Percentiles rank a stretch among this genome's conserved stretches.
These are phyloP conservation scores for Rachycentron canadum DNA, from an alignment of 2,797 vertebrate genomes.

Conservation along the genomic window DNA sequence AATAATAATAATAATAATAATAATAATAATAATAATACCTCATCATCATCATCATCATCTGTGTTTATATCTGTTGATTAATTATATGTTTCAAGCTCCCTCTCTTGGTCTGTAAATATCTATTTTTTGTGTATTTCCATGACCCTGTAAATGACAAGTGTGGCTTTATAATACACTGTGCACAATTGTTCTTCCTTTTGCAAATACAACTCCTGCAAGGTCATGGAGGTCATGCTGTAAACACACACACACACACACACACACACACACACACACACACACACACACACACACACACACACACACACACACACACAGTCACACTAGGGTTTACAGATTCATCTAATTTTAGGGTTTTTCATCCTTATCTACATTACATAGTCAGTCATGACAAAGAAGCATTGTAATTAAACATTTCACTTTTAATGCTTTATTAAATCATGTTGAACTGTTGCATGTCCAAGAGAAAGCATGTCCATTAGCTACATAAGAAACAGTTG, in stretches of 20 bases:
- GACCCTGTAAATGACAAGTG: neutral
- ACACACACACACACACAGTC: neutral
- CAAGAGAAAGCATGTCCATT: neutral
- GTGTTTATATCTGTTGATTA: too few species aligned
- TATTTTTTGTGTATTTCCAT: neutral
- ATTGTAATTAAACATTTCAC: neutral
- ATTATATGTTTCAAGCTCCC: too few species aligned
- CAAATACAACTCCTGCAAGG: neutral
- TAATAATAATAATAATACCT: too few species aligned
- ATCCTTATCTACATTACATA: neutral
- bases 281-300: too few species aligned
- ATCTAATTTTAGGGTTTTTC: neutral
- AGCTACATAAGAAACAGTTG: neutral
- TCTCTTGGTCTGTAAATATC: neutral
- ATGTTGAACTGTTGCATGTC: neutral
- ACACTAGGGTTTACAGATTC: neutral
- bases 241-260: neutral
- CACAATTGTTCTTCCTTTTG: neutral
- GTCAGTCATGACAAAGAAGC: neutral
- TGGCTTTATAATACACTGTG: too few species aligned
- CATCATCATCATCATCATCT: too few species aligned
- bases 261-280: neutral
- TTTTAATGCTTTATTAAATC: neutral
- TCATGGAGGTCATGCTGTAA: neutral
- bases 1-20: too few species aligned